Percentiles rank a stretch among this genome's conserved stretches.
phyloP scores from a whole-genome alignment of 1,140 invertebrate genomes.

The Cecropterus lyciades region DNA sequence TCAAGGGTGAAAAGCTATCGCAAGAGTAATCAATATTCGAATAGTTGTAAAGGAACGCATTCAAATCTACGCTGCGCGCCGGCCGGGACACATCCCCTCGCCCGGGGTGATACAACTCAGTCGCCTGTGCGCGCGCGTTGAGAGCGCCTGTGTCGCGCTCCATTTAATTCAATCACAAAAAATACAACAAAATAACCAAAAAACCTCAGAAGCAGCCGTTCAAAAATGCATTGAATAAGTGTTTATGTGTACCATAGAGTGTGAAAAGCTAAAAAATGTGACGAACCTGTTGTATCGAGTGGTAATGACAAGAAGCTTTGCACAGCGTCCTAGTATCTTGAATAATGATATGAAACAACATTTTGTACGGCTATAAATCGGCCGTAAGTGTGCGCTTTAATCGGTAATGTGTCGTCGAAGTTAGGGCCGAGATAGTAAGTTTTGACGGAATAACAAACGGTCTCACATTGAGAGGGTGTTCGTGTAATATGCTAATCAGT shows the following conservation, averaged over 20 bases:
- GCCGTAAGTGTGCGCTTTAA: slow-evolving; percentile 63
- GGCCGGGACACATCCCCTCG: slow-evolving; percentile 67
- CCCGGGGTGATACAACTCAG: slow-evolving; percentile 62
- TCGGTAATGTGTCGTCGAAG: slow-evolving; percentile 69
- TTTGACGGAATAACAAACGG: slow-evolving; percentile 43
- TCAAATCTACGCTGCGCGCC: slow-evolving; percentile 50
- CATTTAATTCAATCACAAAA: slow-evolving; percentile 36
- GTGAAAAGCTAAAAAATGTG: slow-evolving; percentile 55
- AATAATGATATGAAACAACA: slow-evolving; percentile 77
- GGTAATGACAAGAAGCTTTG: slow-evolving; percentile 56
- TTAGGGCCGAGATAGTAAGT: slow-evolving; percentile 43
- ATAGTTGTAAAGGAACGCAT: slow-evolving; percentile 65
- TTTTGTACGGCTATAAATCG: slow-evolving; percentile 73
- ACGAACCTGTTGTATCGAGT: slow-evolving; percentile 47
- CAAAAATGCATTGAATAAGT: slow-evolving; percentile 55
- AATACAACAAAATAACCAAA: slow-evolving; percentile 75
- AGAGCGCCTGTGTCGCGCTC: slow-evolving; percentile 27
- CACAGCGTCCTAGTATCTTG: slow-evolving; percentile 59
- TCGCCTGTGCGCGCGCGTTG: slow-evolving; percentile 58
- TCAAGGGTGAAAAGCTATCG: not conserved
- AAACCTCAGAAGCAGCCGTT: slow-evolving; percentile 47
- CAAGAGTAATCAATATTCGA: slow-evolving; percentile 47
- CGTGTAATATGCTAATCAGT: slow-evolving; percentile 75
- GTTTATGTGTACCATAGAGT: slow-evolving; percentile 50
- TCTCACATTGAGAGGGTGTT: slow-evolving; percentile 43